Base-by-base conservation (phyloP, 2,113 vertebrate genomes). In the Cyprinodon tularosa region DNA sequence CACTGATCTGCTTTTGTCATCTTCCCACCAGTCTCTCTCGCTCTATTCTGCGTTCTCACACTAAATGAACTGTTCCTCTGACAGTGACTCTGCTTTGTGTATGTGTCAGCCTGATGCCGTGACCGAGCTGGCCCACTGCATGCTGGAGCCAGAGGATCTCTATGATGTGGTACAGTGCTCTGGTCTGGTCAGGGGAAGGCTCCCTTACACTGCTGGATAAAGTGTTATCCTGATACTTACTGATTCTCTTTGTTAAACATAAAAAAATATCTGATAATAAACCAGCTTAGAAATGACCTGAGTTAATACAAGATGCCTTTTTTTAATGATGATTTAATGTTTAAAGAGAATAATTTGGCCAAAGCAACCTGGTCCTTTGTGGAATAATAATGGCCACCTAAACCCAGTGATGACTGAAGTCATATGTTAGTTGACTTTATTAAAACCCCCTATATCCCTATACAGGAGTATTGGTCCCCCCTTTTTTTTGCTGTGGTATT, bases 111-210 rank as follows among this genome's bases (percentile, higher is more conserved):
- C 94, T 89, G 93, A 95, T 93, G 88, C 94, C 89, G 88, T 94
- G 95, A 95, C 95, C 93, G 90, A 92, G 38, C 82, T 92, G 61
- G 90, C 68, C 62, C 92, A 94, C 88, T 95, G 96, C 96, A 97
- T 96, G 96, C 91, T 91, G 94, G 94, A 93, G 70, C 93, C 94
- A 84, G 87, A 88, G 91, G 93, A 94, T 76, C 93, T 91, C 92
- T 92, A 92, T 72, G 89, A 90, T 68, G 91, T 90, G 93, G 93
- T 95, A 96, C 92, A 91, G 90, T 95, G 93, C 92, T 85, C 77
- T 89, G 90, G 87, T 11, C 22, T 59, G 15, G 67, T 75, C 40
- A 39, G 66, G 71, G 63, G 22, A 48, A 45, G 29, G 47, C 42
- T 47, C 66, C 13, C 47, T 22, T n/a, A 20, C 20, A 57, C 17